Conservation (phyloP, 2,888 invertebrate genomes). For the Eueremaeus valkanovi region DNA sequence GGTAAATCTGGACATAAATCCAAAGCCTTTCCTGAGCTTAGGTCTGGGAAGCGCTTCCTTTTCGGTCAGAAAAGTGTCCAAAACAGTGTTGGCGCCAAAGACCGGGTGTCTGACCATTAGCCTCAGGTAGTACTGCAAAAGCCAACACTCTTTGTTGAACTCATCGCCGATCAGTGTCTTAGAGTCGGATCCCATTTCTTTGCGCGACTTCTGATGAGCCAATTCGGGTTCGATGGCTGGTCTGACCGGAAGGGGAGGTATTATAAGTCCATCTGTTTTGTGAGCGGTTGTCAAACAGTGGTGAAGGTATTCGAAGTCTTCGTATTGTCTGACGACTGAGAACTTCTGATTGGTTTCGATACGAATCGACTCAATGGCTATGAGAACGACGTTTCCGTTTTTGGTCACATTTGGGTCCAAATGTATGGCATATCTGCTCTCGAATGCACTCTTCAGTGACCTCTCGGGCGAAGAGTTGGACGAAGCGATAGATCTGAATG, state of each 20-base stretch:
- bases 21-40: constrained; percentile 50
- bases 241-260: constrained; percentile 54
- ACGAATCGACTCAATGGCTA: not conserved
- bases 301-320: constrained; percentile 55
- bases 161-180: constrained; percentile 54
- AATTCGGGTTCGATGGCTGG: constrained; percentile 53
- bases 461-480: constrained; percentile 26
- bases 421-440: not conserved
- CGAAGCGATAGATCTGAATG: not conserved
- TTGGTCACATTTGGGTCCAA: constrained; percentile 9
- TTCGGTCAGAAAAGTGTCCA: constrained; percentile 51
- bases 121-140: constrained; percentile 53
- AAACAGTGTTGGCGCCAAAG: constrained; percentile 51
- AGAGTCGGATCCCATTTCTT: constrained; percentile 52
- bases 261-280: constrained; percentile 52
- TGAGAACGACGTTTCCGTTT: constrained; percentile 7
- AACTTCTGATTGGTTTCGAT: constrained; percentile 38
- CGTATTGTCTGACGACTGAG: constrained; percentile 51
- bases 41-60: constrained; percentile 52
- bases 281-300: constrained; percentile 53
- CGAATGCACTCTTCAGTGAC: not conserved
- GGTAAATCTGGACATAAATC: constrained; percentile 52
- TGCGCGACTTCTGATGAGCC: constrained; percentile 52
- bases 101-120: constrained; percentile 51
- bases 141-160: constrained; percentile 53